Evolutionary conservation across 2,113 vertebrate genomes (phyloP), one percentile per base, ranked within the genome.

Genomic region (Budorcas taxicolor): DNA sequence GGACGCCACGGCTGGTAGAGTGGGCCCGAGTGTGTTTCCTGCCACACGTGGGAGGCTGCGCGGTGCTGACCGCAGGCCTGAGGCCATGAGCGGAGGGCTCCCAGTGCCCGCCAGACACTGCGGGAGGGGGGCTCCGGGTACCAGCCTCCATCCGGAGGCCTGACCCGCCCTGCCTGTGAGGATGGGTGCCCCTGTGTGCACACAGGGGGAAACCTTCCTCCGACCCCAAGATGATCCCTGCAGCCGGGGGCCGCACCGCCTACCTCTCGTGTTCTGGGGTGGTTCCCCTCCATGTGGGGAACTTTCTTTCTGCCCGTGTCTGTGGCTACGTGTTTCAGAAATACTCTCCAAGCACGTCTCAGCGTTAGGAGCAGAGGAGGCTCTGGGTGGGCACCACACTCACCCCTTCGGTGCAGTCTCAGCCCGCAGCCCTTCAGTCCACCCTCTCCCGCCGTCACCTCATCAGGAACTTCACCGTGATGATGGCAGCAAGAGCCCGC

Each of bases 161-260:
- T 33, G 60, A 33, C 14, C 14, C 29, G 3, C 29, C 14, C 60
- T 33, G 29, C 14, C 55, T 57, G 55, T 57, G 55, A 25, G 55
- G 55, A 25, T 23, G 21, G 55, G 53, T 19, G 53, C 53, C 53
- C 19, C 53, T 8, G 53, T 55, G 53, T 55, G 7, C 7, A 21
- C 53, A 55, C 3, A 0, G 53, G 19, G 7, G 53, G 3, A 55
- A 55, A 5, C 52, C 15, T 19, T 17, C 52, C 52, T 19, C 52
- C 2, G 31, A 60, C 10, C 10, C 40, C 1, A 2, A 4, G 1
- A 2, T 3, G 14, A 8, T 6, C 11, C 21, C 9, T 0, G 3
- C 3, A 1, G 3, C 60, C 2, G 2, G n/a, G 33, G 6, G 4
- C 53, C 13, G 15, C 58, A 43, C 27, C 13, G 13, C 17, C 36